These are phyloP conservation scores for Cercopithecus diana DNA, from an alignment of 2,797 vertebrate species.

Conservation along the genomic window DNA sequence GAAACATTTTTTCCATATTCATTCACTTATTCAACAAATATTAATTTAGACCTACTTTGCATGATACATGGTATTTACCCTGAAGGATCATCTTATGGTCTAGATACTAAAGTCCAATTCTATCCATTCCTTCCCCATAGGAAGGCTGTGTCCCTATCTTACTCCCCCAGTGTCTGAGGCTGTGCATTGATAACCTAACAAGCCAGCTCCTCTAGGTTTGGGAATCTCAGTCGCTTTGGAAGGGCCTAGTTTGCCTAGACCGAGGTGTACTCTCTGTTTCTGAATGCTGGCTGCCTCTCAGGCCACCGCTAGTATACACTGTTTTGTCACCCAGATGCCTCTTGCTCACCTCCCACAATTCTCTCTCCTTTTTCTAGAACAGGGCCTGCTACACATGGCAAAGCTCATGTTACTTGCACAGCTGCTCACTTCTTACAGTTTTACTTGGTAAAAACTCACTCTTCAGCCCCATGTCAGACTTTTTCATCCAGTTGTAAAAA, in stretches of 20 bases:
- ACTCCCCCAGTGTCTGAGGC: background rate
- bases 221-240: background rate
- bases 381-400: background rate
- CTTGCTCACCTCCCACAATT: background rate
- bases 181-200: background rate
- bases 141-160: background rate
- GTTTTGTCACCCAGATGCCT: background rate
- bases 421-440: background rate
- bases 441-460: background rate
- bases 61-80: background rate
- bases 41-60: background rate
- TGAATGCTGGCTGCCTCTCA: background rate
- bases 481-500: background rate
- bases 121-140: background rate
- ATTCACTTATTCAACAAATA: constrained; percentile 1
- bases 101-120: background rate
- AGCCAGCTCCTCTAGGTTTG: background rate
- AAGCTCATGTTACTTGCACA: background rate
- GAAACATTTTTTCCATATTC: background rate
- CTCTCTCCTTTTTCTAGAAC: background rate
- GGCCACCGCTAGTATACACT: background rate
- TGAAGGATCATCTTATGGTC: background rate
- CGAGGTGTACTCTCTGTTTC: background rate
- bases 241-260: background rate
- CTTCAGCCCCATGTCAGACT: background rate